phyloP scores from a whole-genome alignment of 2,113 vertebrate species.

The Neolamprologus hecqui region DNA sequence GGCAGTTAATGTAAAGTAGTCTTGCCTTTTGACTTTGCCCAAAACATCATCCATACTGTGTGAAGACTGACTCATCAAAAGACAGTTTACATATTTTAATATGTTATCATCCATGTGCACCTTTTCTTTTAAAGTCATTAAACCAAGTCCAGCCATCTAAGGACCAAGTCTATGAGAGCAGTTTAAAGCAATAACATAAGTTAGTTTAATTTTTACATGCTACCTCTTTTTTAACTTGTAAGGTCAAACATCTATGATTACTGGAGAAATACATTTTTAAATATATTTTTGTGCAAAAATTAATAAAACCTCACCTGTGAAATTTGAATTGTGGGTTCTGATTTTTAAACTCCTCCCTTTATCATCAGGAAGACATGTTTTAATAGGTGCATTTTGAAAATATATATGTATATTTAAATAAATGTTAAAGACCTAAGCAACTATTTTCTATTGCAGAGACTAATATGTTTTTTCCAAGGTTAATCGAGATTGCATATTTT shows the following conservation, averaged over 20 bases:
- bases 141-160: neutral
- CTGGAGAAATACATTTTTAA: neutral
- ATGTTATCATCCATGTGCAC: neutral
- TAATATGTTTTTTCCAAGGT: neutral
- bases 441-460: neutral
- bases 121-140: neutral
- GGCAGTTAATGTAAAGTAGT: neutral
- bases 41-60: neutral
- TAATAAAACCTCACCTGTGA: neutral
- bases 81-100: neutral
- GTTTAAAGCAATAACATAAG: neutral
- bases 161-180: fast-evolving
- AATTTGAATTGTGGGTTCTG: neutral
- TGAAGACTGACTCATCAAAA: neutral
- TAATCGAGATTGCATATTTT: neutral
- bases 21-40: neutral
- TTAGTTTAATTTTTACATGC: neutral
- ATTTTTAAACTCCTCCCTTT: neutral
- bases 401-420: neutral
- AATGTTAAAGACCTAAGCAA: neutral
- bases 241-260: neutral
- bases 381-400: fast-evolving
- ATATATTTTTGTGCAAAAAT: neutral
- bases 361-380: neutral
- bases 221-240: neutral